A percentile compares a stretch with the other conserved stretches of the same genome.
phyloP scores from a whole-genome alignment of 2,797 vertebrate species.

The Mormyrops attenuatus region DNA sequence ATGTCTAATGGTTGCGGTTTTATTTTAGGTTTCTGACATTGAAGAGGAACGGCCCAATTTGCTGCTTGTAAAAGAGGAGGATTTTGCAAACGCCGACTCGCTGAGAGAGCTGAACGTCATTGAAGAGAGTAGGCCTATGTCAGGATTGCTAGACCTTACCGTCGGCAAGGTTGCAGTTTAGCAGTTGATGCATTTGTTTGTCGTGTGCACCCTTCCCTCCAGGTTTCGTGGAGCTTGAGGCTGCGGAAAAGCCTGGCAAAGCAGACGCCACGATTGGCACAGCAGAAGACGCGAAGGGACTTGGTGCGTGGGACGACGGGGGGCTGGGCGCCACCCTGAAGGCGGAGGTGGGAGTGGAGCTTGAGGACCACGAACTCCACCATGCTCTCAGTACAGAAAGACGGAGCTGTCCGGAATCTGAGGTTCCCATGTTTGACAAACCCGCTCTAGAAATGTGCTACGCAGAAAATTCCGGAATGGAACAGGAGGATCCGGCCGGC shows the following conservation, averaged over 20 bases:
- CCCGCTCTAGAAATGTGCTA: conserved; percentile 24
- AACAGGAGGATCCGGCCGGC: conserved; percentile 30
- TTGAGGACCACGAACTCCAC: neutral
- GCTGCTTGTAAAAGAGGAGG: conserved; percentile 44
- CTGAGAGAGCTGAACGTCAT: conserved; percentile 31
- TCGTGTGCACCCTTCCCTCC: neutral
- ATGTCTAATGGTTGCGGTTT: neutral
- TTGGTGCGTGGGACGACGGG: conserved; percentile 24
- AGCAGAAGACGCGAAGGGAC: conserved; percentile 1
- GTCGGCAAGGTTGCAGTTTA: neutral
- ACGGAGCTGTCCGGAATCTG: conserved; percentile 15
- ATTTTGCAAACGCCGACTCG: conserved; percentile 36
- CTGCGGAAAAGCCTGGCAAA: conserved; percentile 31
- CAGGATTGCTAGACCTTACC: neutral
- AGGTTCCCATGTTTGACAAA: conserved; percentile 39
- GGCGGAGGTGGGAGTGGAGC: neutral
- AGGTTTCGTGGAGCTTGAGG: conserved; percentile 32
- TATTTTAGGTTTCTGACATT: conserved; percentile 25
- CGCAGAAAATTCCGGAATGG: conserved; percentile 29
- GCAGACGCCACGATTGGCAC: too few relatives aligned
- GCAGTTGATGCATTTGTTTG: neutral
- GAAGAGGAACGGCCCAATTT: neutral
- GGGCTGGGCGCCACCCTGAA: neutral
- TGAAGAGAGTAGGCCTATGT: conserved; percentile 40
- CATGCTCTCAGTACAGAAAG: neutral